These are phyloP conservation scores for Synaphobranchus kaupii DNA, from an alignment of 2,797 vertebrate species.

Conservation along the genomic window DNA sequence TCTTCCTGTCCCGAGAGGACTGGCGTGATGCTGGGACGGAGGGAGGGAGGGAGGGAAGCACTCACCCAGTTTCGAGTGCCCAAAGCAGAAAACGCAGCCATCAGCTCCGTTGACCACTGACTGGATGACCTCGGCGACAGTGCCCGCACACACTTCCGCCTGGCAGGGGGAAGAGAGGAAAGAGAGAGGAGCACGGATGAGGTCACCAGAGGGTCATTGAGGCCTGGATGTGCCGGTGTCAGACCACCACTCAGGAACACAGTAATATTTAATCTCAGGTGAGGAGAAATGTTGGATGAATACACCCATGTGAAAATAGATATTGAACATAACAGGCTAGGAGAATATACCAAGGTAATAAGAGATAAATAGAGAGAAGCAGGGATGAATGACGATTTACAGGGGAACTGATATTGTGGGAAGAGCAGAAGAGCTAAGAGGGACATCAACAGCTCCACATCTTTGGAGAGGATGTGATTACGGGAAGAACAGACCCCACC, in stretches of 20 bases:
- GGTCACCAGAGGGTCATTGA: background rate
- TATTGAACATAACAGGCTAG: background rate
- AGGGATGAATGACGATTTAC: background rate
- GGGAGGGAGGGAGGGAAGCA: slow-evolving; percentile 29
- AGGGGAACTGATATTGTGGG: background rate
- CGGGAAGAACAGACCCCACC: background rate
- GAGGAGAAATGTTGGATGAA: background rate
- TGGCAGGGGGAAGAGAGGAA: slow-evolving; percentile 56
- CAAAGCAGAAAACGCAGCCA: slow-evolving; percentile 98
- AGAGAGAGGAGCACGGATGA: background rate
- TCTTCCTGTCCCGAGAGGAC: background rate
- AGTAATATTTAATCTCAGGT: background rate
- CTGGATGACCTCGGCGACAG: slow-evolving; percentile 97
- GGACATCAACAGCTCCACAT: background rate
- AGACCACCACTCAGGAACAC: background rate
- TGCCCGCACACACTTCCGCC: slow-evolving; percentile 96
- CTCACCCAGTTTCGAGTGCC: slow-evolving; percentile 94
- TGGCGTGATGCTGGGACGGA: background rate
- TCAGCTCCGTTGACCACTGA: slow-evolving; percentile 98
- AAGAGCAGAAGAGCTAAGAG: slow-evolving; percentile 22
- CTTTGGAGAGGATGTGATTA: background rate
- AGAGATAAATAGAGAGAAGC: background rate
- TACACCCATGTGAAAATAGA: background rate
- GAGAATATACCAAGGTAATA: background rate
- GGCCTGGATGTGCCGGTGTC: background rate